Percentiles rank a stretch among this genome's conserved stretches.
These are phyloP conservation scores for Bujurquina vittata DNA, from an alignment of 2,113 vertebrate genomes.

Conservation along the genomic window DNA sequence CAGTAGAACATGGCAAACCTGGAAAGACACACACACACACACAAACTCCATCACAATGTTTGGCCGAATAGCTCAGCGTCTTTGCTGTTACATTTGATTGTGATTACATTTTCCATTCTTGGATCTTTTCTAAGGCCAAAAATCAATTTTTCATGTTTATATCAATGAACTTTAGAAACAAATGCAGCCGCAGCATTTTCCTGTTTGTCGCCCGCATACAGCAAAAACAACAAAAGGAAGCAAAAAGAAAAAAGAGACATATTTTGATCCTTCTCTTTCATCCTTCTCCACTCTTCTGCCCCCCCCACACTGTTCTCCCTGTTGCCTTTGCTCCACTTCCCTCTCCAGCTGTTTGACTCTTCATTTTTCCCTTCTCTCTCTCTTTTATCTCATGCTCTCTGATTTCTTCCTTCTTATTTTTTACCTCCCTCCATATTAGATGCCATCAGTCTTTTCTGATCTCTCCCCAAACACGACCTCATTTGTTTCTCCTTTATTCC, in stretches of 20 bases:
- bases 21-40: no score
- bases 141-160: background rate
- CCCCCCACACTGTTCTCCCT: no score
- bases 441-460: background rate
- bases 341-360: background rate
- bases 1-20: no score
- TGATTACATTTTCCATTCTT: background rate
- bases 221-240: no score
- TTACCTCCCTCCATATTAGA: no score
- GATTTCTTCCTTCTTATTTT: background rate
- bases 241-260: no score
- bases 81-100: background rate
- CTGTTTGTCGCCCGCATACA: background rate
- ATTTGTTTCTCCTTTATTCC: constrained; percentile 12
- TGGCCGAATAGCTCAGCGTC: background rate
- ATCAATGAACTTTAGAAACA: background rate
- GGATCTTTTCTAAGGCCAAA: no score
- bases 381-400: background rate
- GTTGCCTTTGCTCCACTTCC: background rate
- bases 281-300: background rate
- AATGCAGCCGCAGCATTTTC: background rate
- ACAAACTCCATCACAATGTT: background rate
- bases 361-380: background rate
- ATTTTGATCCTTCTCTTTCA: background rate
- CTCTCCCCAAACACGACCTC: background rate